These are phyloP conservation scores for Astropecten irregularis DNA, from an alignment of 53 echinoderm and acorn worm species.

Conservation along the genomic window DNA sequence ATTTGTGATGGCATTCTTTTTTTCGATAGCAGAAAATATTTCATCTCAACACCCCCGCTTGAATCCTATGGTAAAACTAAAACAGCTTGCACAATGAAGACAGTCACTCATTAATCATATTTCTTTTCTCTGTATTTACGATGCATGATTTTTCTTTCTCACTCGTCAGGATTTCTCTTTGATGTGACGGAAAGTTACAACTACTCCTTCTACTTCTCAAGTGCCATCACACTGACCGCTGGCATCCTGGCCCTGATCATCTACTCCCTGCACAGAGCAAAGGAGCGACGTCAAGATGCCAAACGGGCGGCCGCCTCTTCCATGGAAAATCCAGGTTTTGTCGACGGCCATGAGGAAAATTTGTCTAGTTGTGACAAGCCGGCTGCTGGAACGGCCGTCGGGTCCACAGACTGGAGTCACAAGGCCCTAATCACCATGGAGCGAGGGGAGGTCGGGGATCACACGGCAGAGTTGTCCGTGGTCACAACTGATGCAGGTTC, in stretches of 20 bases:
- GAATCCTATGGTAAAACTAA: no score
- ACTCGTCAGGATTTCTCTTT: neutral
- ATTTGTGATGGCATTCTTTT: no score
- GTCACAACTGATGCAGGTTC: neutral
- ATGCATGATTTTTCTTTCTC: neutral
- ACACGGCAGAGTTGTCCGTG: neutral
- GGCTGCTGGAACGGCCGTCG: neutral
- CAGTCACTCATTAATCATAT: no score
- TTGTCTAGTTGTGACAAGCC: neutral
- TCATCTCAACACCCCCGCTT: no score
- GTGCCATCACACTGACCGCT: neutral
- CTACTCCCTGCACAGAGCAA: neutral
- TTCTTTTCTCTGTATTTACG: no score
- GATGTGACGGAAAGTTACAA: neutral
- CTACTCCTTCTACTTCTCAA: neutral
- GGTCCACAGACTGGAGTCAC: neutral
- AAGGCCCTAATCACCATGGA: neutral
- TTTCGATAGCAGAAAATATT: no score
- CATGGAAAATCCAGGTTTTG: neutral
- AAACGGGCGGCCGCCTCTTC: neutral
- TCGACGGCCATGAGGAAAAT: neutral
- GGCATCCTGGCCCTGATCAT: neutral
- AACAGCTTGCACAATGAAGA: no score
- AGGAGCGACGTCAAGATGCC: neutral
- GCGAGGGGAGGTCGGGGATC: neutral